Evolutionary conservation across 2,888 invertebrate species (phyloP), one percentile per base, ranked within the genome.

Genomic region (Cryptus viduatorius): DNA sequence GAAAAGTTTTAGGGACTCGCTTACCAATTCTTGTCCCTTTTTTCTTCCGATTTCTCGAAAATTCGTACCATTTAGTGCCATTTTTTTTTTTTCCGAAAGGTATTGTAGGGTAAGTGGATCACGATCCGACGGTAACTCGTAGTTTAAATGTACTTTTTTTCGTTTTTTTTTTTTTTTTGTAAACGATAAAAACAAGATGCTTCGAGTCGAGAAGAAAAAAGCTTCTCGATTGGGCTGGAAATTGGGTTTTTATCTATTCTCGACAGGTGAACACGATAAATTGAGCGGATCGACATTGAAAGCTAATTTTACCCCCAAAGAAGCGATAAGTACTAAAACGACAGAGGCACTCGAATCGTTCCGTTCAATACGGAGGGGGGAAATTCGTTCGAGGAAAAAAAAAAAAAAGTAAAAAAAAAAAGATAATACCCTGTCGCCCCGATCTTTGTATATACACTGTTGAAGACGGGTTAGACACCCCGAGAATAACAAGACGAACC

Each of bases 1-100:
- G 48, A 69, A 81, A 77, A 84, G 50, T 69, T 73, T 8, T 7
- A 46, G 68, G 31, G 77, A 42, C 53, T n/a, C 16, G 44, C 77
- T 72, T 42, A 14, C 37, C n/a, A 7, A 80, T 77, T 53, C n/a
- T 5, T 67, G 24, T 7, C 37, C 14, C 2, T 44, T 65, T 67
- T 44, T 56, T 59, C 14, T 67, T 46, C 12, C 7, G 0, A 19
- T 16, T 48, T 75, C n/a, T 48, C 29, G n/a, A 8, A 8, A 46
- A 19, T 59, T 42, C 31, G 5, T 7, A 24, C 14, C 44, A 50
- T 59, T 14, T 37, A n/a, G 42, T 37, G 0, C 12, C 44, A 8
- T 24, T 1, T 14, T 29, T 12, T 16, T 77, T 31, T 64, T 64
- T 31, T 64, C 42, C 31, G 31, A 0, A 44, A 24, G 10, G n/a